These are phyloP conservation scores for Cordilura impudica DNA, from an alignment of 2,888 invertebrate genomes.

Conservation along the genomic window DNA sequence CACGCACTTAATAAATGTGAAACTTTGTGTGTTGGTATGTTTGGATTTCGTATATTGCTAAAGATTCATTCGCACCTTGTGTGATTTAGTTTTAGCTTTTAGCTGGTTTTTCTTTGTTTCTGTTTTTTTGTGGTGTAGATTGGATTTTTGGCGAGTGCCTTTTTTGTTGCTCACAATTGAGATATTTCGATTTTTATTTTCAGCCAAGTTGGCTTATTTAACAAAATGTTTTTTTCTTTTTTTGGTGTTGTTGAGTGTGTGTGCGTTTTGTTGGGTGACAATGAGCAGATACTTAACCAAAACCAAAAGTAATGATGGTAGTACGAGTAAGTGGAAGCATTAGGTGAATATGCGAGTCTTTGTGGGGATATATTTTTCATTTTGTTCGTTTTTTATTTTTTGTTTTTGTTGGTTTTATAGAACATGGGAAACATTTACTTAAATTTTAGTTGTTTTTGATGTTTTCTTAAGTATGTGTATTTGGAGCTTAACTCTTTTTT, in stretches of 20 bases:
- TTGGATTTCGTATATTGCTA: constrained; percentile 36
- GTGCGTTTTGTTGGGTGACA: constrained; percentile 69
- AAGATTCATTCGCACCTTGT: constrained; percentile 55
- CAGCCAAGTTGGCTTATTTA: constrained; percentile 53
- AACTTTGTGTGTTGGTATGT: constrained; percentile 46
- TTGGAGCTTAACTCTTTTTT: constrained; percentile 54
- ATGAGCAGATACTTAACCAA: constrained; percentile 70
- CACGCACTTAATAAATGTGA: constrained; percentile 76
- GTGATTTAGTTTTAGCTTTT: constrained; percentile 37
- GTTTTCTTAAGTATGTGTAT: constrained; percentile 62
- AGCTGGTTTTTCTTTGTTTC: constrained; percentile 8
- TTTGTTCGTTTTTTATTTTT: background rate
- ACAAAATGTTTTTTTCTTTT: constrained; percentile 52
- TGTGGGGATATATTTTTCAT: constrained; percentile 35
- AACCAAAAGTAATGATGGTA: constrained; percentile 60
- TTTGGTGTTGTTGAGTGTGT: constrained; percentile 28
- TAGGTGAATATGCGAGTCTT: constrained; percentile 18
- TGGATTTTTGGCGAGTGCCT: constrained; percentile 60
- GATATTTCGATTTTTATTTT: constrained; percentile 76
- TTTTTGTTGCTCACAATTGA: constrained; percentile 72
- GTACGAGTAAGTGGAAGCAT: constrained; percentile 36
- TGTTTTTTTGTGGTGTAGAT: too few species aligned
- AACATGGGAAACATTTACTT: constrained; percentile 71
- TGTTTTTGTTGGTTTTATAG: constrained; percentile 38
- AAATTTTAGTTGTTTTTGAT: constrained; percentile 72